Evolutionary conservation across 2,888 invertebrate genomes (phyloP).

Genomic region (Epinotia brunnichana): DNA sequence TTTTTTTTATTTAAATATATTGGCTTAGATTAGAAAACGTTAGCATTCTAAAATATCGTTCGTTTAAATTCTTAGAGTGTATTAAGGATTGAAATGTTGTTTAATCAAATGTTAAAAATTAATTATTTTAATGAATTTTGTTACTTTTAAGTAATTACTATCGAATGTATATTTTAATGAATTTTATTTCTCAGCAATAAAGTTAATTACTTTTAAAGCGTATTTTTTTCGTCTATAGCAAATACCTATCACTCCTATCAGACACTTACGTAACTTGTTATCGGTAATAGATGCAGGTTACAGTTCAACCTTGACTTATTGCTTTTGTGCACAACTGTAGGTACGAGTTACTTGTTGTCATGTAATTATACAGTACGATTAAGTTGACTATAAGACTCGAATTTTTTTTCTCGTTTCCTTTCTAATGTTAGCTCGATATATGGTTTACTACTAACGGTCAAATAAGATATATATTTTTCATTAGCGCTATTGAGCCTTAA

Average conservation of each 20-base stretch:
- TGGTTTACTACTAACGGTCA: too few species aligned
- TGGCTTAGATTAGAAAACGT: too few species aligned
- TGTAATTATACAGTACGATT: too few species aligned
- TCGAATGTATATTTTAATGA: conserved; percentile 16
- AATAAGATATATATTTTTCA: too few species aligned
- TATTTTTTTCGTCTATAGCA: not conserved
- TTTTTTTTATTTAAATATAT: too few species aligned
- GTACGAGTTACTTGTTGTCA: conserved; percentile 2
- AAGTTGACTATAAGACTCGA: too few species aligned
- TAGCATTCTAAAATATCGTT: not conserved
- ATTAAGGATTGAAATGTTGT: conserved; percentile 3
- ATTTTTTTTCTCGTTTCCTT: too few species aligned
- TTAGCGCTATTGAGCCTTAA: too few species aligned
- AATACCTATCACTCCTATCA: not conserved
- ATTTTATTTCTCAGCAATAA: not conserved
- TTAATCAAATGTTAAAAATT: not conserved
- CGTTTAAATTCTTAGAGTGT: not conserved
- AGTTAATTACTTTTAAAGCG: not conserved
- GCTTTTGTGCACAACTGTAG: not conserved
- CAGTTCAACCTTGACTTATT: conserved; percentile 30
- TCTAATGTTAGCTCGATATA: too few species aligned
- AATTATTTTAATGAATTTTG: not conserved
- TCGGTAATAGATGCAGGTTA: conserved; percentile 10
- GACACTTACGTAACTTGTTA: conserved; percentile 7
- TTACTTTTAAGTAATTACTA: not conserved